These are phyloP conservation scores for Plagodis pulveraria DNA, from an alignment of 2,888 invertebrate genomes.

Conservation along the genomic window DNA sequence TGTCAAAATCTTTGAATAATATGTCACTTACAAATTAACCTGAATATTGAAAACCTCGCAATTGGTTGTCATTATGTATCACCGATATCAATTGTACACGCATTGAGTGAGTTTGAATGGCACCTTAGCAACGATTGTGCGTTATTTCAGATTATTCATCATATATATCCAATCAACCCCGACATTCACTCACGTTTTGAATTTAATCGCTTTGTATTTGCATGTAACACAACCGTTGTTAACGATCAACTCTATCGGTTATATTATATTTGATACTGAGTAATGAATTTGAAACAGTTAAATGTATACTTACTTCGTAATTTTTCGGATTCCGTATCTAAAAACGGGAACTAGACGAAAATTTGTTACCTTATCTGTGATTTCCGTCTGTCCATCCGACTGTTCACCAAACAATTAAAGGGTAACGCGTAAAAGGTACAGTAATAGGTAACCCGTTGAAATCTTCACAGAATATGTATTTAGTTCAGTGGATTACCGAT, in stretches of 20 bases:
- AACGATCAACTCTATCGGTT: conserved; percentile 13
- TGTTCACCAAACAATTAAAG: too few species aligned
- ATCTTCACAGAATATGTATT: too few species aligned
- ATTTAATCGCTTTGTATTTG: conserved; percentile 47
- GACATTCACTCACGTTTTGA: conserved; percentile 47
- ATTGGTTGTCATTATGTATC: conserved; percentile 26
- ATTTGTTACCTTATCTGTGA: too few species aligned
- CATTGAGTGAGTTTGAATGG: conserved; percentile 32
- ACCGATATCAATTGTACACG: conserved; percentile 28
- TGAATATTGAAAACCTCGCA: conserved; percentile 21
- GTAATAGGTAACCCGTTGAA: too few species aligned
- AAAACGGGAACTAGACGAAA: too few species aligned
- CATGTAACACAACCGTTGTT: conserved; percentile 37
- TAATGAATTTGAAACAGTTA: conserved; percentile 15
- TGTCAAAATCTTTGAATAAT: conserved; percentile 21
- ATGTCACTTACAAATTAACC: conserved; percentile 23
- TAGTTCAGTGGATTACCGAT: too few species aligned
- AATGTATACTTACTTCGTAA: background rate
- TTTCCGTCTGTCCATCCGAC: too few species aligned
- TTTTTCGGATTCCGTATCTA: background rate
- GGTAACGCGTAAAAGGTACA: too few species aligned
- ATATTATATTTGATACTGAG: background rate
- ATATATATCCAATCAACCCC: conserved; percentile 53
- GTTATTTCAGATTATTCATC: conserved; percentile 55
- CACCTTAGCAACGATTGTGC: conserved; percentile 22